phyloP scores from a whole-genome alignment of 2,113 vertebrate genomes.

The Aix galericulata region DNA sequence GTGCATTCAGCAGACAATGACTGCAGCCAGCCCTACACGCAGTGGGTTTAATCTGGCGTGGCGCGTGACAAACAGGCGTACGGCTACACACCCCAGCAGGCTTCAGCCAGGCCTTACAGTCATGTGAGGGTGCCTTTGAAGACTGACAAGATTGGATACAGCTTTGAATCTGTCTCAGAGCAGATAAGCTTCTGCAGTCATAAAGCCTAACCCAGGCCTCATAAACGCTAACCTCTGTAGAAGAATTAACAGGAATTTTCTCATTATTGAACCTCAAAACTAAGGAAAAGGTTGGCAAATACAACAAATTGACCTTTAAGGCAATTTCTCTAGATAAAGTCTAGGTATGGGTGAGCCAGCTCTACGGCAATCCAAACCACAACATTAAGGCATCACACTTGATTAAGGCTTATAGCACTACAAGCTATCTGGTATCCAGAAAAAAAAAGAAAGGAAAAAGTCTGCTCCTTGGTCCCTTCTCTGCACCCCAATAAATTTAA shows the following conservation, averaged over 20 bases:
- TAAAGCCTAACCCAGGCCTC: not conserved
- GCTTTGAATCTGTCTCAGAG: not conserved
- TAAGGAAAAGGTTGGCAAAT: not conserved
- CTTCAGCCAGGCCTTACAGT: not conserved
- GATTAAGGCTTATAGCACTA: not conserved
- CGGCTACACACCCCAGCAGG: not conserved
- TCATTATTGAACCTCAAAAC: not conserved
- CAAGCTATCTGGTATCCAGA: not conserved
- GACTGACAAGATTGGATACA: not conserved
- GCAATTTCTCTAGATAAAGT: not conserved
- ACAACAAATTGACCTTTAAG: not conserved
- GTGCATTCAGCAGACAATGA: not conserved
- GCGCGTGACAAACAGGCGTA: not conserved
- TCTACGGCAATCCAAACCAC: not conserved
- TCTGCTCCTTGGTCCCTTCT: not conserved
- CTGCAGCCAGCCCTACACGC: not conserved
- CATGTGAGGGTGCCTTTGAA: constrained; percentile 1
- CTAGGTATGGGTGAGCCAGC: not conserved
- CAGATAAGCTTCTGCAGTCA: not conserved
- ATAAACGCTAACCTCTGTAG: not conserved
- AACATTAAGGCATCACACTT: rapidly evolving
- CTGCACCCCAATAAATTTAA: not conserved
- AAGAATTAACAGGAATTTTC: not conserved
- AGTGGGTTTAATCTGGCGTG: not conserved
- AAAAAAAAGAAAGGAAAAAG: not conserved